Conservation (phyloP, 2,888 invertebrate species). For the Athrips mouffetella region DNA sequence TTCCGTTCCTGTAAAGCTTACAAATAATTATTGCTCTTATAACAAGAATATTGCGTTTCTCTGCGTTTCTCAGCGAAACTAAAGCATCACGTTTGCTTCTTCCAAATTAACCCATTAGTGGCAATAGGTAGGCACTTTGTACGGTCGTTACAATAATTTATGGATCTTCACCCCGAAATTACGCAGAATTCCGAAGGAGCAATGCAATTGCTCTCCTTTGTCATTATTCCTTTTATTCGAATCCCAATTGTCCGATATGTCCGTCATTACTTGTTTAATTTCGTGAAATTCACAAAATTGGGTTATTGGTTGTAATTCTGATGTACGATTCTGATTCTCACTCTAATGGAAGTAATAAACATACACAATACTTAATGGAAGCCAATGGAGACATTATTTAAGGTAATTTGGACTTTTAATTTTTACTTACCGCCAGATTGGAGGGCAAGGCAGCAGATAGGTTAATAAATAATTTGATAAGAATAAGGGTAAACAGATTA, state of each 20-base stretch:
- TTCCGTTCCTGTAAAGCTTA: too few species aligned
- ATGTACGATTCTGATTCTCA: slow-evolving; percentile 13
- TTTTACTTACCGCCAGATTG: not conserved
- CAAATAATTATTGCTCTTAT: too few species aligned
- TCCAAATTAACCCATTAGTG: slow-evolving; percentile 3
- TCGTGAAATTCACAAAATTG: slow-evolving; percentile 12
- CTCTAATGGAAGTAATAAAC: too few species aligned
- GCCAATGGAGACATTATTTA: slow-evolving; percentile 17
- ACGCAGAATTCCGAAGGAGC: slow-evolving; percentile 3
- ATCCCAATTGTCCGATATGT: not conserved
- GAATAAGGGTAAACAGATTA: slow-evolving; percentile 13
- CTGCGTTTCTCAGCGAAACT: not conserved
- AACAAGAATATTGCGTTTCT: too few species aligned
- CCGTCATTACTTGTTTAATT: slow-evolving; percentile 13
- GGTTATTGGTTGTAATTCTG: slow-evolving; percentile 14
- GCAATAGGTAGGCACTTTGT: not conserved
- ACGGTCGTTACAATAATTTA: not conserved
- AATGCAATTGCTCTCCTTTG: not conserved
- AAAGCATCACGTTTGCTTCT: not conserved
- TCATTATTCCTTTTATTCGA: slow-evolving; percentile 2
- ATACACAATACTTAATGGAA: slow-evolving; percentile 11
- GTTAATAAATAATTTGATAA: slow-evolving; percentile 12
- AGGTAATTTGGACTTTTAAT: slow-evolving; percentile 9
- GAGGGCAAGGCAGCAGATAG: slow-evolving; percentile 2
- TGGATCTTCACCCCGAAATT: not conserved